phyloP scores from a whole-genome alignment of 2,888 invertebrate genomes.

The Dynastes maya region DNA sequence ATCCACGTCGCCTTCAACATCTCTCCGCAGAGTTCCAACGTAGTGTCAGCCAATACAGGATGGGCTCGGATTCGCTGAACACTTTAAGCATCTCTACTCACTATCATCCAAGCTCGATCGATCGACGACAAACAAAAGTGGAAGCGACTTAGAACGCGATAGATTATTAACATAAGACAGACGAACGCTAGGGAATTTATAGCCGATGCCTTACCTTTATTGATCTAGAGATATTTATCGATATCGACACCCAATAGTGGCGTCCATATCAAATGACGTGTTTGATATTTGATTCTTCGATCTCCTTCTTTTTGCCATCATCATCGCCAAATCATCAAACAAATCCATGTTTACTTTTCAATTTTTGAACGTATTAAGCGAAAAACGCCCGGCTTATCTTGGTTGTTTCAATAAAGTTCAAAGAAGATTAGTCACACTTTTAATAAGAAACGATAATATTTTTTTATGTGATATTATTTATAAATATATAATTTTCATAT shows the following conservation, averaged over 20 bases:
- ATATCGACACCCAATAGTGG: slow-evolving; percentile 58
- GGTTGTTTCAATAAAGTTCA: not conserved
- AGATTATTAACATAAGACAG: slow-evolving; percentile 41
- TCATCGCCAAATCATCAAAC: not conserved
- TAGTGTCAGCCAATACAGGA: not conserved
- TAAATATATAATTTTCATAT: not conserved
- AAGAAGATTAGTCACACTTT: slow-evolving; percentile 34
- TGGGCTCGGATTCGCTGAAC: too few species aligned
- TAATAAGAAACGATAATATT: not conserved
- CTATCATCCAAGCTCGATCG: not conserved
- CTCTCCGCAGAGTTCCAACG: not conserved
- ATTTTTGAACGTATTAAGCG: not conserved
- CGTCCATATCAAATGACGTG: slow-evolving; percentile 32
- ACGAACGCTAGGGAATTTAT: slow-evolving; percentile 50
- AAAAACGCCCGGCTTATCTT: slow-evolving; percentile 4
- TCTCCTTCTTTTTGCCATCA: slow-evolving; percentile 3
- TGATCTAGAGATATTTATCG: slow-evolving; percentile 51
- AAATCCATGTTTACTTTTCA: not conserved
- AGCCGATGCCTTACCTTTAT: slow-evolving; percentile 54
- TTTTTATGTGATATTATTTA: not conserved
- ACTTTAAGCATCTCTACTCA: not conserved
- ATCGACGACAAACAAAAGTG: not conserved
- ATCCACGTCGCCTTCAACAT: not conserved
- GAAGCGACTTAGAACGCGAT: slow-evolving; percentile 31
- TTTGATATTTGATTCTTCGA: slow-evolving; percentile 26